A percentile compares a stretch with the other conserved stretches of the same genome.
These are phyloP conservation scores for Forpus xanthops DNA, from an alignment of 2,797 vertebrate genomes.

Conservation along the genomic window DNA sequence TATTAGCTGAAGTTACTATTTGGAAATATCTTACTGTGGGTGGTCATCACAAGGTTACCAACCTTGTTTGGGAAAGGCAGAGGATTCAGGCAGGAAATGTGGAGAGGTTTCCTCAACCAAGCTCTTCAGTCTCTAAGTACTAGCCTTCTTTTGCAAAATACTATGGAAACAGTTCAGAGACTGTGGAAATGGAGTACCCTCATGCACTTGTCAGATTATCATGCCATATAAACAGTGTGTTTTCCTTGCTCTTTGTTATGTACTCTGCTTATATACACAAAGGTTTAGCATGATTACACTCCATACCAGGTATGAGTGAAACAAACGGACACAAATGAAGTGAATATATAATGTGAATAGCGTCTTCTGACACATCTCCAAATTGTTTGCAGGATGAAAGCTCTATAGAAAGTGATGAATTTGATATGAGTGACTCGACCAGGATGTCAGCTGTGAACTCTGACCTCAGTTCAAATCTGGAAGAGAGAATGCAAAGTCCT, in stretches of 20 bases:
- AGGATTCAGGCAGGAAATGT: background rate
- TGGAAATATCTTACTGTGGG: background rate
- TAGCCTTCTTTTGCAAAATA: background rate
- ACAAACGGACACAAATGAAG: background rate
- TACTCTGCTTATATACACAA: background rate
- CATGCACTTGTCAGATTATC: background rate
- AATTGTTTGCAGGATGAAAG: constrained; percentile 80
- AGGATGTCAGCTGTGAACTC: constrained; percentile 86
- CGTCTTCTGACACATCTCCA: background rate
- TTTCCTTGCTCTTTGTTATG: background rate
- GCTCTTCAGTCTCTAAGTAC: background rate
- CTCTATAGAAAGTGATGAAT: constrained; percentile 85
- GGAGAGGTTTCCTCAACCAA: background rate
- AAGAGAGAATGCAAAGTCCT: constrained; percentile 85
- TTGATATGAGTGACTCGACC: constrained; percentile 85
- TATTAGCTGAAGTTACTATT: background rate
- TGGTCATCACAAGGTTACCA: background rate
- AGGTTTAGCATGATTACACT: background rate
- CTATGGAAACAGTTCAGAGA: background rate
- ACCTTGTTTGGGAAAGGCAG: background rate
- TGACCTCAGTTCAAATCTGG: constrained; percentile 84
- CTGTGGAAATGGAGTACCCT: background rate
- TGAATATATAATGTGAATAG: background rate
- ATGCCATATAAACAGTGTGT: background rate
- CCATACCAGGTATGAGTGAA: background rate